These are phyloP conservation scores for Psophia crepitans DNA, from an alignment of 2,113 vertebrate species.

Conservation along the genomic window DNA sequence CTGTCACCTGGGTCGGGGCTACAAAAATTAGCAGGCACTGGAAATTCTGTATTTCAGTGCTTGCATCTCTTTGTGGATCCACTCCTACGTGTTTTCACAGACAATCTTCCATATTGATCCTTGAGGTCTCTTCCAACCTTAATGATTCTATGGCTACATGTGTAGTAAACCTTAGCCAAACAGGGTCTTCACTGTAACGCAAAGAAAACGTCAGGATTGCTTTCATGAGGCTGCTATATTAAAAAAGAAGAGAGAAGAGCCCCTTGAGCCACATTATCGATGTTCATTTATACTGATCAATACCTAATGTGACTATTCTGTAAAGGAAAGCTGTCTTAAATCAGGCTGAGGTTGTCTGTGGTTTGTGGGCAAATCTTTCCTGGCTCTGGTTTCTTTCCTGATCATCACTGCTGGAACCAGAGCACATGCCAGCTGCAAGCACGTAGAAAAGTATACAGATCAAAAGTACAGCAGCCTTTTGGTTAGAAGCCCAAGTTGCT, in stretches of 20 bases:
- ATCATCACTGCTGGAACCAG: not conserved
- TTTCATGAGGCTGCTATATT: not conserved
- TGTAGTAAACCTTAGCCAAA: not conserved
- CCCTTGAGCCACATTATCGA: not conserved
- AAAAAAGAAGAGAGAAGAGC: not conserved
- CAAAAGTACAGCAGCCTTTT: not conserved
- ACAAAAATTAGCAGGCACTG: not conserved
- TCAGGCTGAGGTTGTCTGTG: not conserved
- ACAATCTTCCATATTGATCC: not conserved
- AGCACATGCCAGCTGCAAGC: not conserved
- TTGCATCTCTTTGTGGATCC: not conserved
- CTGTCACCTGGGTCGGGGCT: accelerated
- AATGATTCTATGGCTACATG: too few relatives aligned
- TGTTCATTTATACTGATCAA: not conserved
- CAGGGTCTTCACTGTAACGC: not conserved
- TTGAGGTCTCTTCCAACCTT: too few relatives aligned
- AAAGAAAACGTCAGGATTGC: not conserved
- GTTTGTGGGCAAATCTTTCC: not conserved
- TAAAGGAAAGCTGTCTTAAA: not conserved
- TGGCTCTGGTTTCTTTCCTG: not conserved
- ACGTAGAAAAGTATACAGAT: not conserved
- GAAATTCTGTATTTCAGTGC: not conserved
- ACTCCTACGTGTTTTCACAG: not conserved
- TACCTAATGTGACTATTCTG: not conserved
- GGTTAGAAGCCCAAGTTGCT: not conserved